phyloP scores from a whole-genome alignment of 2,888 invertebrate genomes.

The Capitulum mitella region DNA sequence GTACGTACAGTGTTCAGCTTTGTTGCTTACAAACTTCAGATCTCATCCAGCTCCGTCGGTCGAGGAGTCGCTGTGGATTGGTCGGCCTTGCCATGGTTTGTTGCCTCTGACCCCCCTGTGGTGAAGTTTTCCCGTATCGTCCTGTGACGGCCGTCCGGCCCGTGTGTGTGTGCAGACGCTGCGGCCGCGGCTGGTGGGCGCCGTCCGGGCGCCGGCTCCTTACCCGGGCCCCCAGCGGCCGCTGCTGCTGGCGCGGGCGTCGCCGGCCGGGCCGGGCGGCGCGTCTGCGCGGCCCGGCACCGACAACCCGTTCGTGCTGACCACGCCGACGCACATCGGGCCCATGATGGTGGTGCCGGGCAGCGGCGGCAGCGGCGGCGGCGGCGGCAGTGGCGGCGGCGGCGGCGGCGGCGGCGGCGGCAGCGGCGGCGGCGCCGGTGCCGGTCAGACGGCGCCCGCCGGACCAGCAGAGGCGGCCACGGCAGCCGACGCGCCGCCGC shows the following conservation, averaged over 20 bases:
- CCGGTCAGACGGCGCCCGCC: slow-evolving; percentile 26
- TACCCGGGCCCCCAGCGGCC: slow-evolving; percentile 15
- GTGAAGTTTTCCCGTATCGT: too few species aligned
- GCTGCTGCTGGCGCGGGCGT: background rate
- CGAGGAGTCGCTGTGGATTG: too few species aligned
- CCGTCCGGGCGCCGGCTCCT: slow-evolving; percentile 11
- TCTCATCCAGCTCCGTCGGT: too few species aligned
- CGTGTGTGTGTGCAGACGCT: background rate
- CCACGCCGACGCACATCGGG: background rate
- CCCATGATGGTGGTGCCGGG: slow-evolving; percentile 20
- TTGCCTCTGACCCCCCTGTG: too few species aligned
- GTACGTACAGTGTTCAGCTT: too few species aligned
- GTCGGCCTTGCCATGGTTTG: too few species aligned
- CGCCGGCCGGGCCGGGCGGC: background rate
- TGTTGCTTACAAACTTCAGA: too few species aligned
- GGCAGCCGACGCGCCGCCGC: slow-evolving; percentile 21
- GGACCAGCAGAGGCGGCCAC: slow-evolving; percentile 18
- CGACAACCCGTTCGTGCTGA: background rate
- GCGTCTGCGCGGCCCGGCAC: background rate
- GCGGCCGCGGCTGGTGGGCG: background rate
- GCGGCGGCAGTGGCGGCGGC: slow-evolving; percentile 25
- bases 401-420: slow-evolving; percentile 16
- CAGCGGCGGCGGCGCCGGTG: slow-evolving; percentile 24
- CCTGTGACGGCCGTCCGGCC: too few species aligned
- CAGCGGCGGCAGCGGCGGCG: background rate